These are phyloP conservation scores for Xenops minutus DNA, from an alignment of 2,797 vertebrate species.

Conservation along the genomic window DNA sequence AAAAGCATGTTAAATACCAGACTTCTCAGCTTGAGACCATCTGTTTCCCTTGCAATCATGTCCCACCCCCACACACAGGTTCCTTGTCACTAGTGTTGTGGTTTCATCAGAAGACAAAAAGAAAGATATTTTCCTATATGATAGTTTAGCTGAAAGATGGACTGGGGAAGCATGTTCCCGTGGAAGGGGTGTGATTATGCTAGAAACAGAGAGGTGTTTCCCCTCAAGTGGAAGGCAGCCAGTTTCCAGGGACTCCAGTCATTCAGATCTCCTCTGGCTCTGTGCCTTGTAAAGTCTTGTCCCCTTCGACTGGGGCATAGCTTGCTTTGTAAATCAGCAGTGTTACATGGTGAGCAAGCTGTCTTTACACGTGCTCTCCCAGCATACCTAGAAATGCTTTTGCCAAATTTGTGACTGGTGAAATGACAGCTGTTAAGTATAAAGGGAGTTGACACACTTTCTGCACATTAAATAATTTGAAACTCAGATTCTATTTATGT, in stretches of 20 bases:
- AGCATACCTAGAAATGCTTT: neutral
- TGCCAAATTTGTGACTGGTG: neutral
- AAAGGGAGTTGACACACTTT: neutral
- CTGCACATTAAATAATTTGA: neutral
- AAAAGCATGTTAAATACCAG: conserved; percentile 22
- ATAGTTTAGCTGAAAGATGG: neutral
- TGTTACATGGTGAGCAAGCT: neutral
- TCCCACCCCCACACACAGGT: neutral
- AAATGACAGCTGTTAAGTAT: neutral
- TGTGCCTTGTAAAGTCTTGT: neutral
- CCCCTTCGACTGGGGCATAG: neutral
- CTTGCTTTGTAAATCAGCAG: neutral
- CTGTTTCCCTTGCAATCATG: neutral
- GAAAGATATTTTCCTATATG: neutral
- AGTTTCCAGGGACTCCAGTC: neutral
- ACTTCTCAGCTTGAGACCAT: conserved; percentile 19
- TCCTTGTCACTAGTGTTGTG: neutral
- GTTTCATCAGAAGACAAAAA: neutral
- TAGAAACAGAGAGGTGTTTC: neutral
- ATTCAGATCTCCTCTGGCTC: neutral
- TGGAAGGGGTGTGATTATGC: neutral
- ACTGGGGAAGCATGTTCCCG: neutral
- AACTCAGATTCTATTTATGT: neutral
- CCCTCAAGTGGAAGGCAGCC: neutral
- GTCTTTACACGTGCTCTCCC: neutral